These are phyloP conservation scores for Rhinoraja longicauda DNA, from an alignment of 2,797 vertebrate genomes.

Conservation along the genomic window DNA sequence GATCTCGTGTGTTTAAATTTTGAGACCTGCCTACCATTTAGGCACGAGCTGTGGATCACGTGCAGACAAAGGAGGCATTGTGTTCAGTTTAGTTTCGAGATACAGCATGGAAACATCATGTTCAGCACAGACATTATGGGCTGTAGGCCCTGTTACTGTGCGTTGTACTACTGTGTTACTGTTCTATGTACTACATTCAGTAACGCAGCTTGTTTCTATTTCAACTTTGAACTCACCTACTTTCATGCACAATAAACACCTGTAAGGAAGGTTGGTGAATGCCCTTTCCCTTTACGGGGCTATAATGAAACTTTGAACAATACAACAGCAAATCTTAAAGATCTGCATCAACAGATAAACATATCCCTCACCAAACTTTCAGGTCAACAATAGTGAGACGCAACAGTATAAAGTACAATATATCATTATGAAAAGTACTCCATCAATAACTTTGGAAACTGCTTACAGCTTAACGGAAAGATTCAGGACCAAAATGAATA, in stretches of 20 bases:
- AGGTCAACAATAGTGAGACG: neutral
- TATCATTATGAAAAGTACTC: neutral
- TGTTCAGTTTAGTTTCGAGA: too few relatives aligned
- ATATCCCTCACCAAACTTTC: neutral
- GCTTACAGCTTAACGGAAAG: neutral
- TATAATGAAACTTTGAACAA: neutral
- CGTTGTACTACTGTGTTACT: too few relatives aligned
- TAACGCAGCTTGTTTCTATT: neutral
- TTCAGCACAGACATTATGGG: too few relatives aligned
- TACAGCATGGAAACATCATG: too few relatives aligned
- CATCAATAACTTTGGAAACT: neutral
- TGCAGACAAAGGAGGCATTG: too few relatives aligned
- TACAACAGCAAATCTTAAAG: neutral
- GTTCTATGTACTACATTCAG: too few relatives aligned
- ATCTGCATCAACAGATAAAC: neutral
- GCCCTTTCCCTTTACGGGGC: neutral
- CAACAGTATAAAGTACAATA: neutral
- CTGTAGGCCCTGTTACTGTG: too few relatives aligned
- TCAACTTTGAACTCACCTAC: neutral
- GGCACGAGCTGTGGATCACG: too few relatives aligned
- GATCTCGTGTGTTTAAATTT: too few relatives aligned
- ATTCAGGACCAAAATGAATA: neutral
- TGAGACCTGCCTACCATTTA: too few relatives aligned
- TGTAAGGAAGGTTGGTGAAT: neutral
- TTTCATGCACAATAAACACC: too few relatives aligned